Percentiles rank a stretch among this genome's conserved stretches.
phyloP scores from a whole-genome alignment of 2,797 vertebrate genomes.

The Smutsia gigantea region DNA sequence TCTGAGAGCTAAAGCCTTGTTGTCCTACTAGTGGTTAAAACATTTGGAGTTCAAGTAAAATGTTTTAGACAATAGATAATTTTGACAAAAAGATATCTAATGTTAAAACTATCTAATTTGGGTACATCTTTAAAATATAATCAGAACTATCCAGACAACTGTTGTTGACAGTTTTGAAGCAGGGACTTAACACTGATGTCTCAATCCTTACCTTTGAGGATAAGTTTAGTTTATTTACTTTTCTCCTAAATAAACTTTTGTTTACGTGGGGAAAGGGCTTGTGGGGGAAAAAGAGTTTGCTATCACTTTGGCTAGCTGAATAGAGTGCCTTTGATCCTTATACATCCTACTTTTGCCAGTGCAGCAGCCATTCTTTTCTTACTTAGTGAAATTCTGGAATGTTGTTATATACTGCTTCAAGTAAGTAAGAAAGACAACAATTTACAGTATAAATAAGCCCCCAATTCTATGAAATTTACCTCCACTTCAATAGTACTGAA shows the following conservation, averaged over 20 bases:
- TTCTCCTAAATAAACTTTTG: constrained; percentile 60
- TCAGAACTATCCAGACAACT: constrained; percentile 70
- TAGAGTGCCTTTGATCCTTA: constrained; percentile 82
- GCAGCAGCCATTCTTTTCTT: constrained; percentile 62
- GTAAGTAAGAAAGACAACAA: constrained; percentile 79
- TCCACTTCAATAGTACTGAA: constrained; percentile 73
- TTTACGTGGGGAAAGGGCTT: constrained; percentile 74
- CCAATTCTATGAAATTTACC: constrained; percentile 77
- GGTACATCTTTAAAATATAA: constrained; percentile 75
- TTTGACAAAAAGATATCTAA: constrained; percentile 77
- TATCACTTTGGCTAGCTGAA: constrained; percentile 77
- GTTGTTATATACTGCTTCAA: constrained; percentile 78
- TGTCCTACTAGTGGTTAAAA: constrained; percentile 77
- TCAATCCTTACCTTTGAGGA: constrained; percentile 76
- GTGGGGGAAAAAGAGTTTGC: constrained; percentile 64
- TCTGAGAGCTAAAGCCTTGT: constrained; percentile 51
- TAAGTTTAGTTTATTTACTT: constrained; percentile 64
- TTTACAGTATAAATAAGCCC: constrained; percentile 74
- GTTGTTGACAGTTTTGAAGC: constrained; percentile 70
- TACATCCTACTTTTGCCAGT: constrained; percentile 68
- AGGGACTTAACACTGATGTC: constrained; percentile 52
- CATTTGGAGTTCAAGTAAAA: constrained; percentile 75
- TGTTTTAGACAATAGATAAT: constrained; percentile 74
- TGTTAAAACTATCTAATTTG: constrained; percentile 76
- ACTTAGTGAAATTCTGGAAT: constrained; percentile 67